Evolutionary conservation across 2,113 vertebrate species (phyloP).

Genomic region (Smithornis capensis): DNA sequence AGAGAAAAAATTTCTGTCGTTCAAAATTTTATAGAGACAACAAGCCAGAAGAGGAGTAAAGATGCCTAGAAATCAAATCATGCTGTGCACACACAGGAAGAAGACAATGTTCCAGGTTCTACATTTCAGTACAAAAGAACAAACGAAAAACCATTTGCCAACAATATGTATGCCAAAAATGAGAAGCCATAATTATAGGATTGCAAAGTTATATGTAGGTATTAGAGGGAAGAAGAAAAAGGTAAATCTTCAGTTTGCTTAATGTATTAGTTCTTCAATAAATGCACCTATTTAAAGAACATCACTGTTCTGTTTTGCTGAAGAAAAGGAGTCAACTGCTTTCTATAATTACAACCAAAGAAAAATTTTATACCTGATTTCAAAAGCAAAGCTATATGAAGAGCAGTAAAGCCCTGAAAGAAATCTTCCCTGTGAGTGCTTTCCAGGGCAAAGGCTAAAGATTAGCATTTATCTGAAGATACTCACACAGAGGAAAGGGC

Average conservation of each 20-base stretch:
- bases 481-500: background rate
- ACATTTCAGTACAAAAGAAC: background rate
- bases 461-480: conserved; percentile 59
- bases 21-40: background rate
- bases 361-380: conserved; percentile 39
- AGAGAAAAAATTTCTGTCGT: background rate
- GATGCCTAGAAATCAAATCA: background rate
- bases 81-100: background rate
- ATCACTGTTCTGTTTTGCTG: background rate
- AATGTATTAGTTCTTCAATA: conserved; percentile 30
- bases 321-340: conserved; percentile 43
- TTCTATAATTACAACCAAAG: conserved; percentile 42
- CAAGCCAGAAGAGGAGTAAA: background rate
- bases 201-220: background rate
- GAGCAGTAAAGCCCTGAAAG: background rate
- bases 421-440: conserved; percentile 19
- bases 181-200: conserved; percentile 43
- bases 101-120: background rate
- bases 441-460: conserved; percentile 34
- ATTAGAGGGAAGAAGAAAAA: background rate
- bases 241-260: background rate
- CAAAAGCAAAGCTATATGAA: conserved; percentile 8
- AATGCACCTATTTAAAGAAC: conserved; percentile 45
- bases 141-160: background rate
- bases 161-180: conserved; percentile 21